Percentiles rank a stretch among this genome's conserved stretches.
phyloP scores from a whole-genome alignment of 2,888 invertebrate genomes.

The Rhagophthalmus giganteus region DNA sequence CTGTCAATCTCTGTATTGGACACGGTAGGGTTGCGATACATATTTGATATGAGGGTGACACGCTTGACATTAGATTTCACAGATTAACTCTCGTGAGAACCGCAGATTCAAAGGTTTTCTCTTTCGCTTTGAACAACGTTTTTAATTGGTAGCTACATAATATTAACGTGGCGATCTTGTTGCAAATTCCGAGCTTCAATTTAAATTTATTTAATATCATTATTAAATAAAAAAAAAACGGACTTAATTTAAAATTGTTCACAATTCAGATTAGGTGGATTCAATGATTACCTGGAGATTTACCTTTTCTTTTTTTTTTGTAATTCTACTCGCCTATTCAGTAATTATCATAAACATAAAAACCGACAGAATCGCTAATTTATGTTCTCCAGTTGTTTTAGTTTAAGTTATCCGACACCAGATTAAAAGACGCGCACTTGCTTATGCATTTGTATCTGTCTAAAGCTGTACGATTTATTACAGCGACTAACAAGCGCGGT shows the following conservation, averaged over 20 bases:
- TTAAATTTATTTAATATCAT: no score
- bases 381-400: slow-evolving; percentile 29
- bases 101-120: slow-evolving; percentile 1
- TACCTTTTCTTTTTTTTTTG: neutral
- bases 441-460: slow-evolving; percentile 36
- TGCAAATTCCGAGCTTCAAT: no score
- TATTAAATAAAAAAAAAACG: neutral
- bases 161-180: slow-evolving; percentile 6
- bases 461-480: slow-evolving; percentile 31
- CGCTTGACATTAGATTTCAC: slow-evolving; percentile 25
- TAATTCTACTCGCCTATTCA: neutral
- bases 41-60: slow-evolving; percentile 25
- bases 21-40: slow-evolving; percentile 28
- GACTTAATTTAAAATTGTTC: no score
- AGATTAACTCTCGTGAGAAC: slow-evolving; percentile 21
- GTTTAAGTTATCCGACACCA: slow-evolving; percentile 28
- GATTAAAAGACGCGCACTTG: slow-evolving; percentile 30
- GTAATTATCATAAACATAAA: slow-evolving; percentile 13
- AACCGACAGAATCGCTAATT: slow-evolving; percentile 21
- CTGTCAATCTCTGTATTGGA: slow-evolving; percentile 26
- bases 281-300: no score
- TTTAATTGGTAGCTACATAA: slow-evolving; percentile 5
- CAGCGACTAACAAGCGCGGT: slow-evolving; percentile 30
- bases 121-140: slow-evolving; percentile 2
- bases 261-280: slow-evolving; percentile 1